These are phyloP conservation scores for Euproctis similis DNA, from an alignment of 2,888 invertebrate genomes.

Conservation along the genomic window DNA sequence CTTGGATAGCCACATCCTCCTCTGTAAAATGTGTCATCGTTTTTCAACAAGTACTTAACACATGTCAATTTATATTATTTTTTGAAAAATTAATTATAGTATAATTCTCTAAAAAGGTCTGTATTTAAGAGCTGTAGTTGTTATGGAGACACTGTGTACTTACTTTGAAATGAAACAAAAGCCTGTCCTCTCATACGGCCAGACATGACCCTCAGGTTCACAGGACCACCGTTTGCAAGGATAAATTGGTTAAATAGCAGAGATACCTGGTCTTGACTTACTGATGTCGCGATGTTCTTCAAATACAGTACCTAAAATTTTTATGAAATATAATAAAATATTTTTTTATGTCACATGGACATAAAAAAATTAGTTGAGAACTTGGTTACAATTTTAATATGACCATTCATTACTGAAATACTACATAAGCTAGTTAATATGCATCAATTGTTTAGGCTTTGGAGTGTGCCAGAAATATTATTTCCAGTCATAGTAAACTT, in stretches of 20 bases:
- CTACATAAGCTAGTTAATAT: neutral
- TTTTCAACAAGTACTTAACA: too few species aligned
- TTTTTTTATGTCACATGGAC: too few species aligned
- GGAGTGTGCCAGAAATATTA: too few species aligned
- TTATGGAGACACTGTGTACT: too few species aligned
- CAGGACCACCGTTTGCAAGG: constrained; percentile 56
- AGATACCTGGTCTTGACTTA: constrained; percentile 62
- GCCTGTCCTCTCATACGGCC: constrained; percentile 78
- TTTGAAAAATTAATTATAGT: neutral
- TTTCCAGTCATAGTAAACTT: too few species aligned
- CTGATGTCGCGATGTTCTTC: constrained; percentile 70
- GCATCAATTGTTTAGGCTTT: too few species aligned
- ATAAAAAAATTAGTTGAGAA: too few species aligned
- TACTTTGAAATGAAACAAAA: constrained; percentile 72
- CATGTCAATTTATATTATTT: too few species aligned
- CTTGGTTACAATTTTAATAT: neutral
- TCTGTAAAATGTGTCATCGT: too few species aligned
- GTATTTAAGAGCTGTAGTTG: too few species aligned
- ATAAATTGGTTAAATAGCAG: constrained; percentile 64
- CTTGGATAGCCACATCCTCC: constrained; percentile 58
- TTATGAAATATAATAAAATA: too few species aligned
- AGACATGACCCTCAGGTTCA: constrained; percentile 60
- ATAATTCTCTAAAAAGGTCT: too few species aligned
- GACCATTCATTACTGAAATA: neutral
- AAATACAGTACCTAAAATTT: constrained; percentile 69